Conservation (phyloP, 2,888 invertebrate genomes). For the Monopis laevigella region DNA sequence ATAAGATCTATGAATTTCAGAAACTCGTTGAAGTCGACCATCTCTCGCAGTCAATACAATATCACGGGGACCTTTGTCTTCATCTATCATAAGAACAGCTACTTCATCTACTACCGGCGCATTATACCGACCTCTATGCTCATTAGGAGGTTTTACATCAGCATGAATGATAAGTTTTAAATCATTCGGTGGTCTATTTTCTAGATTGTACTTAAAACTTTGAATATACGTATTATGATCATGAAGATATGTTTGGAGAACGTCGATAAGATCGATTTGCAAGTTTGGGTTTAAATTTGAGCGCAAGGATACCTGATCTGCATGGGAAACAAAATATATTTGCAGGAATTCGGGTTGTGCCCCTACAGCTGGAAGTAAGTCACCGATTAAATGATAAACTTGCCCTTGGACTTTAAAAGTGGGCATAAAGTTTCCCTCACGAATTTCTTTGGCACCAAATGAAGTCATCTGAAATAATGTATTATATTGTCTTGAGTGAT, state of each 20-base stretch:
- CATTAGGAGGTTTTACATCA: conserved; percentile 14
- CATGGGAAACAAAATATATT: conserved; percentile 18
- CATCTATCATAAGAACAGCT: conserved; percentile 22
- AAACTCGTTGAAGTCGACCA: conserved; percentile 15
- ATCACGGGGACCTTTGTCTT: conserved; percentile 18
- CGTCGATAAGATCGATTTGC: conserved; percentile 17
- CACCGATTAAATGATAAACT: conserved; percentile 15
- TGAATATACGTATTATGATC: conserved; percentile 13
- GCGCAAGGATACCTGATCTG: conserved; percentile 4
- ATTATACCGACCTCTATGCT: conserved; percentile 19
- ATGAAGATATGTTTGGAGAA: conserved; percentile 17
- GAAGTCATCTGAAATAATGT: conserved; percentile 15
- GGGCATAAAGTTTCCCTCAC: conserved; percentile 15
- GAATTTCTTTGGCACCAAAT: conserved; percentile 17
- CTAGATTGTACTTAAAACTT: conserved; percentile 17
- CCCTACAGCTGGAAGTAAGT: conserved; percentile 16
- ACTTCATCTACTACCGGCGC: conserved; percentile 22
- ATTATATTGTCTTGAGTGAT: conserved; percentile 15
- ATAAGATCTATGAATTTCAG: conserved; percentile 23
- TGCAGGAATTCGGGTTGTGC: conserved; percentile 17
- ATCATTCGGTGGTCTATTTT: conserved; percentile 15
- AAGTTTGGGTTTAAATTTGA: conserved; percentile 13
- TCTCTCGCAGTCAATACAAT: conserved; percentile 19
- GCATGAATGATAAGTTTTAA: conserved; percentile 15
- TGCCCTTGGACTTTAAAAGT: conserved; percentile 15